Evolutionary conservation across 1,140 invertebrate species (phyloP).

Genomic region (Doryteuthis pealeii): DNA sequence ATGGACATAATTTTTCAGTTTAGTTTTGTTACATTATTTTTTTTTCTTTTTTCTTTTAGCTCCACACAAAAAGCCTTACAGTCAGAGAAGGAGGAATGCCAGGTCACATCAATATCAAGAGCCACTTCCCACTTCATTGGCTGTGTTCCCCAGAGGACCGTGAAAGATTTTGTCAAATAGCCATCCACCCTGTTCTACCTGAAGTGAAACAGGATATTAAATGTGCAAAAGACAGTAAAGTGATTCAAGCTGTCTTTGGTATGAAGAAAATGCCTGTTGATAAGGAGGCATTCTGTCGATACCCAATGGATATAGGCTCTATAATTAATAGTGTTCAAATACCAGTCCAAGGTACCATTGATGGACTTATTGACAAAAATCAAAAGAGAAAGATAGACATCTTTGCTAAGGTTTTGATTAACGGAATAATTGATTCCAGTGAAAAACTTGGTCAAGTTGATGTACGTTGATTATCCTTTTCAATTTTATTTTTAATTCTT

Average conservation of each 20-base stretch:
- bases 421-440: conserved; percentile 16
- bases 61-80: neutral
- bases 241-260: neutral
- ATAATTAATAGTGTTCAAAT: conserved; percentile 23
- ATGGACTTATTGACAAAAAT: conserved; percentile 36
- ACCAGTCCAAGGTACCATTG: conserved; percentile 30
- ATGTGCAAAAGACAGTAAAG: neutral
- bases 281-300: conserved; percentile 17
- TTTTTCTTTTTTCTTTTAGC: neutral
- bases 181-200: neutral
- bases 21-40: neutral
- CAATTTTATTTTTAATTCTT: neutral
- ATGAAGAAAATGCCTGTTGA: neutral
- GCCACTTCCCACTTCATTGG: neutral
- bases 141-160: neutral
- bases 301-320: conserved; percentile 16
- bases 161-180: neutral
- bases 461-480: conserved; percentile 19
- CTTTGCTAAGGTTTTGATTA: conserved; percentile 1
- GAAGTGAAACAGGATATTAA: neutral
- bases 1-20: neutral
- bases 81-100: neutral
- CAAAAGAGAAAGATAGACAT: conserved; percentile 25
- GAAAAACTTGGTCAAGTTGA: conserved; percentile 15
- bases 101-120: neutral